Base-by-base conservation (phyloP, 1,140 invertebrate species). In the Drosophila seguyi region DNA sequence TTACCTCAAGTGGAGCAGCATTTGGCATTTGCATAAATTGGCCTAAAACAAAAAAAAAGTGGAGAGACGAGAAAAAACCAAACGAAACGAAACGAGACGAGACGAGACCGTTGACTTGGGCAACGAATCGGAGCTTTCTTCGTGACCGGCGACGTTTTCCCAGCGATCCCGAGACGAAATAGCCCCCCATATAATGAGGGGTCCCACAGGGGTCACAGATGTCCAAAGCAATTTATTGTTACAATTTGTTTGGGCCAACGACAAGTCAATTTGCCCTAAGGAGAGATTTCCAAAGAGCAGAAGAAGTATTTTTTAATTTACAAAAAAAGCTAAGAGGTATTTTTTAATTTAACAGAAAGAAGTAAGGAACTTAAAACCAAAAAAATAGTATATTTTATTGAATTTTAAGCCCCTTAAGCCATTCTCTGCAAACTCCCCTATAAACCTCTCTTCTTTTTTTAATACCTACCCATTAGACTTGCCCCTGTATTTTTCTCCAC, bases 11-110 rank as follows among this genome's bases (percentile, higher is more conserved):
- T 88, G 84, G 85, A 88, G 84, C 84, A 88, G 72, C 82, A 77
- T 81, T 82, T 76, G 82, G 79, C 83, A 76, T 90, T 88, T 88
- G 84, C 84, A 88, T 88, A 90, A 88, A 84, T 87, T 84, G 84
- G 67, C 45, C 59, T 55, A 57, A 85, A 84, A 72, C 57, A 83
- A 68, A 50, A 60, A 47, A 22, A 44, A 16, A 25, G 36, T 18
- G 25, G 38, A 60, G 14, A 20, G 22, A 8, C 2, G 6, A 14
- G 41, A 31, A 66, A 44, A 34, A 81, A 36, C 16, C 18, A 38
- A 80, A 48, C 47, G 36, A 75, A 72, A 38, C 48, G 29, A 75
- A 58, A 74, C 71, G 55, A 44, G 67, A 62, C 63, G 59, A 77
- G 65, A 85, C 59, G 74, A 81, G 72, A 74, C 22, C 31, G 52